Evolutionary conservation across 1,140 invertebrate species (phyloP), one percentile per base, ranked within the genome.

Genomic region (Himalopsyche phryganea): DNA sequence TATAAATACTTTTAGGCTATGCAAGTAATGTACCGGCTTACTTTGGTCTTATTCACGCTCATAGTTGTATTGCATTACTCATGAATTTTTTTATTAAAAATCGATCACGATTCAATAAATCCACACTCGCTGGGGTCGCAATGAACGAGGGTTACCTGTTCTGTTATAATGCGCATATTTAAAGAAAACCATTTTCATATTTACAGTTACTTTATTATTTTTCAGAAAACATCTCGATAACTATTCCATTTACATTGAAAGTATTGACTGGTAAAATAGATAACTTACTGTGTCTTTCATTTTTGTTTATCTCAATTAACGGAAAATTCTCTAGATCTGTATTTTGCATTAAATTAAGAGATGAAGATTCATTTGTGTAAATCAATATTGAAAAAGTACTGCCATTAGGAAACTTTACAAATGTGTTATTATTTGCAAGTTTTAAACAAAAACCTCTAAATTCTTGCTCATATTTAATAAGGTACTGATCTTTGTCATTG

Each of bases 381-480:
- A 84, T 68, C 50, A 79, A 71, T 32, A 85, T 78, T 11, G 68
- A 71, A 66, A 85, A 85, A 50, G 77, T 78, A 41, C 67, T 67
- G 48, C 77, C 71, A 40, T 80, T 71, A 5, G 81, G 78, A 44
- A 72, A 66, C 60, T 75, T 75, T 7, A 82, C 72, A 56, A 77
- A 77, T 10, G 72, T 65, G 40, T 69, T 67, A 13, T 73, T 65
- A 51, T 75, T 74, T 1, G 76, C 72, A 41, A 85, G 59, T 63
- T 80, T 81, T 14, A 85, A 69, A 61, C 78, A 83, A 63, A 83
- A 77, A 13, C 77, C 79, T 54, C 81, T 73, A 15, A 85, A 67
- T 58, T 76, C 79, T 67, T 83, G 79, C 68, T 85, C 82, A 10
- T 74, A 74, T 66, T 81, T 78, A 4, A 83, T 67, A 58, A 83